Evolutionary conservation across 2,797 vertebrate species (phyloP), one percentile per base, ranked within the genome.

Genomic region (Tachyglossus aculeatus): DNA sequence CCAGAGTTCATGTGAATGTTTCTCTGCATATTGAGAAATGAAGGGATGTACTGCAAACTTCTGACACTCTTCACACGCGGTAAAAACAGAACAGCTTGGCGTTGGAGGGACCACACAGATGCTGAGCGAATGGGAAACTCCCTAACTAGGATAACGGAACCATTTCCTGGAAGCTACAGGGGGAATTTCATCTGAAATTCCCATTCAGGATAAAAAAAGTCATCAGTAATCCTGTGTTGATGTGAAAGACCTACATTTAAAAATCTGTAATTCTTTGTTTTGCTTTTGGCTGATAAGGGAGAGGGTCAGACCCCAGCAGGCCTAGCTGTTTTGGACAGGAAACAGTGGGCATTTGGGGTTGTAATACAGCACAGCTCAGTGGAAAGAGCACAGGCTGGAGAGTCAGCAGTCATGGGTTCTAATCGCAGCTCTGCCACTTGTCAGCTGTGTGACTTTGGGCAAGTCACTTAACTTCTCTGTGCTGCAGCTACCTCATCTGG

Each of bases 171-270:
- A 71, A n/a, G 16, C 6, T 5, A 4, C 74, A 75, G 24, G 57
- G 44, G 48, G 27, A 50, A 57, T 80, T 83, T 81, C 39, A 67
- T 21, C 40, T 36, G 65, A 78, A 78, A 71, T 45, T 54, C 43
- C 63, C 27, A 66, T 41, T 19, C 22, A 71, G 71, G 22, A 47
- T 52, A 70, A 59, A 44, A 59, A 50, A 69, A 69, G 44, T 67
- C 41, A 38, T 37, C 25, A 21, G 21, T 31, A 16, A 51, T 51
- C 18, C 25, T 67, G 73, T 58, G 39, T 32, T 74, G 31, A 18
- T 67, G 76, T 67, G n/a, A n/a, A n/a, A n/a, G n/a, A n/a, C n/a
- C n/a, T n/a, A n/a, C n/a, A n/a, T n/a, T n/a, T n/a, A n/a, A n/a
- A n/a, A n/a, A n/a, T n/a, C n/a, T n/a, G n/a, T n/a, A n/a, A n/a